Conservation (phyloP, 92 coral and sea anemone genomes). For the Meandrina meandrites region DNA sequence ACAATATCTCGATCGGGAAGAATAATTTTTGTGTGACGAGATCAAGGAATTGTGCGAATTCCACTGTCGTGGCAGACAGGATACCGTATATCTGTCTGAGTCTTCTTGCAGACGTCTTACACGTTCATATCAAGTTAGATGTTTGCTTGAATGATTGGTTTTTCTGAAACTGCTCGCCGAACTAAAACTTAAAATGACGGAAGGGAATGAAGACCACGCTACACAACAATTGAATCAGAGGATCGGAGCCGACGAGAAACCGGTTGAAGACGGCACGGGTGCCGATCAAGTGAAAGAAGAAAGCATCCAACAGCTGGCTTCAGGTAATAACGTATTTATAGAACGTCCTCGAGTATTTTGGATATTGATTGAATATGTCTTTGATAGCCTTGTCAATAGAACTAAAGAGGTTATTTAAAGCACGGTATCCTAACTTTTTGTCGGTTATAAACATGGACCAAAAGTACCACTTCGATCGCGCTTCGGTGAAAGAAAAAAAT, state of each 20-base stretch:
- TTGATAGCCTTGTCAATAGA: background rate
- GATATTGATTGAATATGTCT: slow-evolving; percentile 19
- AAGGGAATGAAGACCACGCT: slow-evolving; percentile 2
- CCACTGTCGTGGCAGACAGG: slow-evolving; percentile 29
- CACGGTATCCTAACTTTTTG: background rate
- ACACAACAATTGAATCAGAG: background rate
- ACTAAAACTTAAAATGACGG: slow-evolving; percentile 24
- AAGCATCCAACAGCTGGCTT: slow-evolving; percentile 6
- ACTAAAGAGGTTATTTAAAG: background rate
- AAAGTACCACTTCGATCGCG: no score
- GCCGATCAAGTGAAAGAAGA: background rate
- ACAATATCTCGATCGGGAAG: background rate
- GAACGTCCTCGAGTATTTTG: background rate
- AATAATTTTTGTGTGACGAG: slow-evolving; percentile 1
- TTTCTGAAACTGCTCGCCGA: background rate
- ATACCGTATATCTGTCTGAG: background rate
- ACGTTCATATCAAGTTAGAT: background rate
- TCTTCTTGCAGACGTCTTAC: background rate
- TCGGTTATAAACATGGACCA: background rate
- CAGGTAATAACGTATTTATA: slow-evolving; percentile 31
- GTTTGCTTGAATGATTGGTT: background rate
- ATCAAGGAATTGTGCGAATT: slow-evolving; percentile 33
- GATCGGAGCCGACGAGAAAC: slow-evolving; percentile 12
- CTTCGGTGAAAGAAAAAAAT: no score
- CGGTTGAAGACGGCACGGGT: background rate